Evolutionary conservation across 2,888 invertebrate genomes (phyloP), one percentile per base, ranked within the genome.

Genomic region (Lithophane semibrunnea): DNA sequence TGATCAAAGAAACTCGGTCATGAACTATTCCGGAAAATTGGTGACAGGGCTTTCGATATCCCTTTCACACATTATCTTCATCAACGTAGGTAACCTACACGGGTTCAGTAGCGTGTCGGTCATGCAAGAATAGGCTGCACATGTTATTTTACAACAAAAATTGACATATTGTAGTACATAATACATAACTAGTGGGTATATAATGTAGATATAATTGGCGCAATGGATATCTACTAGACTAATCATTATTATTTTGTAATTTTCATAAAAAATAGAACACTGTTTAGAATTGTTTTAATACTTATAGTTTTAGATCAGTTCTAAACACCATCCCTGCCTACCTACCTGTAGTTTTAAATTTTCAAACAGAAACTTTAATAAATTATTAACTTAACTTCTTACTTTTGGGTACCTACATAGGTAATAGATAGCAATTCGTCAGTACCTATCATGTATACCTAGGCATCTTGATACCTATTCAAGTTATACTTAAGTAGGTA

Each of bases 211-310:
- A 52, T 52, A 9, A 52, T 52, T 52, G 52, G 52, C 21, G 52
- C 21, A 21, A 52, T 9, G 8, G 52, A 52, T 52, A 52, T 52
- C 21, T 52, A 52, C 3, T 49, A 29, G 24, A 63, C 18, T 60
- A 52, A 78, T 73, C 73, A 73, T 78, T 44, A 58, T 56, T 80
- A 58, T 73, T 65, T 73, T 72, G 47, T 64, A 1, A 56, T 80
- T 72, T n/a, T 65, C 1, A n/a, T 24, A 37, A 60, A n/a, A n/a
- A n/a, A 60, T 44, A 8, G 29, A 37, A 29, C 13, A n/a, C n/a
- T 60, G 29, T 52, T 37, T 60, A 24, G 24, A 24, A 24, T 58
- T 58, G 58, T 9, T 58, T 24, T n/a, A 5, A 12, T 58, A 56
- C 1, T 2, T 56, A 56, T 58, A 2, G 18, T 54, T 68, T 37